A percentile compares a stretch with the other conserved stretches of the same genome.
These are phyloP conservation scores for Pristis pectinata DNA, from an alignment of 2,797 vertebrate species.

Conservation along the genomic window DNA sequence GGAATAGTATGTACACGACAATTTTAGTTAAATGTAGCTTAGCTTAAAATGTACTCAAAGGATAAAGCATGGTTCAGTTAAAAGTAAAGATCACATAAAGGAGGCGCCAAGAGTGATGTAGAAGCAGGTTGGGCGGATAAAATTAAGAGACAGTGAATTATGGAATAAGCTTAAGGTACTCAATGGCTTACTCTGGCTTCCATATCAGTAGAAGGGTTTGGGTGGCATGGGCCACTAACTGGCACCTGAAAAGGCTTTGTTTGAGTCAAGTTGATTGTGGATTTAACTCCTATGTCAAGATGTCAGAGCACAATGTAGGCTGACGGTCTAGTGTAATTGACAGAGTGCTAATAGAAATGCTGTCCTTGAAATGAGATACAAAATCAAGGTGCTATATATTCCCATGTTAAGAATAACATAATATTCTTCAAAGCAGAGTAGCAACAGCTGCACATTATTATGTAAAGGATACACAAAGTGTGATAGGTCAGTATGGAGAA, in stretches of 20 bases:
- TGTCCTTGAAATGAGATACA: background rate
- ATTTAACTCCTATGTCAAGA: background rate
- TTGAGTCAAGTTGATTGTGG: background rate
- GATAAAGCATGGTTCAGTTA: background rate
- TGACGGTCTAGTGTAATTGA: background rate
- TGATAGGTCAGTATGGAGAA: too few relatives aligned
- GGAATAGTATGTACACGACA: too few relatives aligned
- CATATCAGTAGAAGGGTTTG: background rate
- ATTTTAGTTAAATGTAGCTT: background rate
- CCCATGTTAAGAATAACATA: background rate
- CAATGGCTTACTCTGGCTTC: background rate
- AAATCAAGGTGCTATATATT: too few relatives aligned
- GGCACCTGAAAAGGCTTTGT: background rate
- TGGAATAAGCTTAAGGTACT: too few relatives aligned
- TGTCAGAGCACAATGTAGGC: background rate
- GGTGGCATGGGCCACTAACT: background rate
- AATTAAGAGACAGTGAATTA: too few relatives aligned
- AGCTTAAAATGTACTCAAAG: background rate
- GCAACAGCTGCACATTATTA: background rate
- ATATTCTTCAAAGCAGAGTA: background rate
- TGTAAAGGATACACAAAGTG: background rate
- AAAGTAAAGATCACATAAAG: background rate
- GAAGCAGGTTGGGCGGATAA: background rate
- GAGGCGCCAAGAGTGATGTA: background rate
- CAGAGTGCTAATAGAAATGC: too few relatives aligned